These are phyloP conservation scores for Acleris emargana DNA, from an alignment of 2,888 invertebrate species.

Conservation along the genomic window DNA sequence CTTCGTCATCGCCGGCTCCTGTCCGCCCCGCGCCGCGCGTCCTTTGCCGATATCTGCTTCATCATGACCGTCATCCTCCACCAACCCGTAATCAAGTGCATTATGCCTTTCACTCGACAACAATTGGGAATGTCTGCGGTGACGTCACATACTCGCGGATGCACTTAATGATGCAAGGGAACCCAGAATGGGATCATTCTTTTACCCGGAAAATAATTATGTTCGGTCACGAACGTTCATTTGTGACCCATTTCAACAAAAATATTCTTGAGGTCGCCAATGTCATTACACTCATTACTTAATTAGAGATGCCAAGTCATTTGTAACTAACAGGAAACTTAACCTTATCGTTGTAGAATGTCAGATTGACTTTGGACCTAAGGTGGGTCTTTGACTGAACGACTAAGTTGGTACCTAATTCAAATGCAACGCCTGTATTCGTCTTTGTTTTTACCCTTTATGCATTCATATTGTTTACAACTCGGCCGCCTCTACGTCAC, in stretches of 20 bases:
- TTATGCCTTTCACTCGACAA: conserved; percentile 30
- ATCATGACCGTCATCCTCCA: conserved; percentile 10
- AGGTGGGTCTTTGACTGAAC: no score
- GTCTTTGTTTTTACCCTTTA: no score
- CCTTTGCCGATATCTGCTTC: conserved; percentile 29
- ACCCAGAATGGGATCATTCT: not conserved
- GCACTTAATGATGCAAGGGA: conserved; percentile 1
- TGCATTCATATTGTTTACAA: no score
- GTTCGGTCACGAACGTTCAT: no score
- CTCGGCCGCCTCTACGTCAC: no score
- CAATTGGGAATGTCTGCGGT: conserved; percentile 21
- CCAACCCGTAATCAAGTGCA: conserved; percentile 23
- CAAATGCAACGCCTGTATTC: not conserved
- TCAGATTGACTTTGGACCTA: no score
- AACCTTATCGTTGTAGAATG: no score
- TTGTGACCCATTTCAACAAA: no score
- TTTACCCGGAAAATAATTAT: not conserved
- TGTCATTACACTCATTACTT: no score
- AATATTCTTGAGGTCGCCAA: no score
- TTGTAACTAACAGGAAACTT: no score
- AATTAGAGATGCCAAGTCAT: no score
- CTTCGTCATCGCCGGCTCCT: conserved; percentile 29
- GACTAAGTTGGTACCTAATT: not conserved
- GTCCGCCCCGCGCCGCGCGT: conserved; percentile 19
- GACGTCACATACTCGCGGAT: not conserved